These are phyloP conservation scores for Craterocephalus amniculus DNA, from an alignment of 2,797 vertebrate species.

Conservation along the genomic window DNA sequence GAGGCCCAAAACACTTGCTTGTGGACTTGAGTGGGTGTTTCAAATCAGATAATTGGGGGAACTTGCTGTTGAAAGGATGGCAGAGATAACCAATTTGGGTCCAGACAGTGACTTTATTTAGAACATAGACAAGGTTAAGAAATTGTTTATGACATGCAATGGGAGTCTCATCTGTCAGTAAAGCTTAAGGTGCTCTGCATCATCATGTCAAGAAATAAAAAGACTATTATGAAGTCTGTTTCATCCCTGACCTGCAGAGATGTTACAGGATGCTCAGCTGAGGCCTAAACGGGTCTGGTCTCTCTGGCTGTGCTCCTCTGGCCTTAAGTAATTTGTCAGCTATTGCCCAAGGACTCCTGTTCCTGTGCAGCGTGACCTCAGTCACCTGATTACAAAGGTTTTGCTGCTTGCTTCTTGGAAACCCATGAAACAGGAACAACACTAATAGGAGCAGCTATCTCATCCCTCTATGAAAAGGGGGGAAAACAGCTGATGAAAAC, in stretches of 20 bases:
- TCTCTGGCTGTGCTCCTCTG: conserved; percentile 16
- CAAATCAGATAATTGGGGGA: conserved; percentile 61
- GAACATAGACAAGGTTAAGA: background rate
- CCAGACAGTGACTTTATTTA: conserved; percentile 18
- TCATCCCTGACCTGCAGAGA: conserved; percentile 17
- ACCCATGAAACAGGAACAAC: conserved; percentile 15
- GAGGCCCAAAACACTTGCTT: conserved; percentile 57
- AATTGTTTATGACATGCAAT: conserved; percentile 1
- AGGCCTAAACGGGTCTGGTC: conserved; percentile 12
- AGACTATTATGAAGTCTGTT: background rate
- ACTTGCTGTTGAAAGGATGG: conserved; percentile 35
- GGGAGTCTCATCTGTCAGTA: background rate
- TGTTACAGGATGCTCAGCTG: conserved; percentile 8
- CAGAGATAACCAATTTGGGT: conserved; percentile 29
- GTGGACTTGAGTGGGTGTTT: conserved; percentile 66
- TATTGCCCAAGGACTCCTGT: conserved; percentile 59
- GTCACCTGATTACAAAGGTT: conserved; percentile 43
- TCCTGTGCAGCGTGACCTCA: conserved; percentile 47
- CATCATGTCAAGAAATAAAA: conserved; percentile 12
- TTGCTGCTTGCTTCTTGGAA: conserved; percentile 38
- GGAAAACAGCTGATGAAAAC: background rate
- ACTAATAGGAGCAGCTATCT: conserved; percentile 16
- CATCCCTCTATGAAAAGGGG: background rate
- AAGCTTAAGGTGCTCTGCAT: background rate
- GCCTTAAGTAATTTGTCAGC: conserved; percentile 44